Conservation (phyloP, 2,888 invertebrate genomes). For the Chorisops tibialis region DNA sequence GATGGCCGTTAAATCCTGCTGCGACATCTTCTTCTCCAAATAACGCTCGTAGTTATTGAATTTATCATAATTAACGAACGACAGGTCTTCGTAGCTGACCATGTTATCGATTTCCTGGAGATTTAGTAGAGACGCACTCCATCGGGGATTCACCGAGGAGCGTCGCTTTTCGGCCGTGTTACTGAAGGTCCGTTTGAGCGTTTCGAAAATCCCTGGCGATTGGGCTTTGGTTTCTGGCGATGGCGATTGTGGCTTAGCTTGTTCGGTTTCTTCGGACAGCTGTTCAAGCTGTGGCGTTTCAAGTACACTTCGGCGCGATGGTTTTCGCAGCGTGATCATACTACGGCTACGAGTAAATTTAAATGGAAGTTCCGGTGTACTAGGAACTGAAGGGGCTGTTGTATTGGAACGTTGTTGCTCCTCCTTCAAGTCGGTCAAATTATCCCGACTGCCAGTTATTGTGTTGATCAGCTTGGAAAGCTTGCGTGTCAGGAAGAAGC, state of each 20-base stretch:
- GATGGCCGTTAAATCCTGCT: conserved; percentile 22
- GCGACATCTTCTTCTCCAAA: conserved; percentile 45
- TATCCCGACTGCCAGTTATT: conserved; percentile 50
- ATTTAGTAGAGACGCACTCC: conserved; percentile 57
- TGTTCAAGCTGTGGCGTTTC: conserved; percentile 50
- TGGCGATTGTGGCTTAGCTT: conserved; percentile 35
- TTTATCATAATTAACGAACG: conserved; percentile 58
- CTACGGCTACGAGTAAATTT: conserved; percentile 50
- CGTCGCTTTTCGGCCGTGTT: conserved; percentile 45
- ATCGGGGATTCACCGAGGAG: conserved; percentile 48
- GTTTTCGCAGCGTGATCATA: conserved; percentile 48
- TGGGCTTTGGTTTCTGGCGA: conserved; percentile 28
- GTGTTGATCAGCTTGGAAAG: conserved; percentile 47
- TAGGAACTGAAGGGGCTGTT: conserved; percentile 23
- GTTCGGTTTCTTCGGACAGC: conserved; percentile 47
- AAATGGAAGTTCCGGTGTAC: conserved; percentile 34
- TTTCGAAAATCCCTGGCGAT: conserved; percentile 1
- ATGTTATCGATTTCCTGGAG: conserved; percentile 57
- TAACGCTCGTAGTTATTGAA: conserved; percentile 53
- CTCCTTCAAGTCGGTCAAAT: conserved; percentile 40
- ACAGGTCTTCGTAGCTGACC: conserved; percentile 58
- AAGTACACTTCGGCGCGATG: conserved; percentile 43
- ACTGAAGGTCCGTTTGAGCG: conserved; percentile 26
- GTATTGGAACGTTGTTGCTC: conserved; percentile 19
- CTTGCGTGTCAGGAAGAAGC: conserved; percentile 48